Base-by-base conservation (phyloP, 2,797 vertebrate species). In the Pseudomugil tenellus region DNA sequence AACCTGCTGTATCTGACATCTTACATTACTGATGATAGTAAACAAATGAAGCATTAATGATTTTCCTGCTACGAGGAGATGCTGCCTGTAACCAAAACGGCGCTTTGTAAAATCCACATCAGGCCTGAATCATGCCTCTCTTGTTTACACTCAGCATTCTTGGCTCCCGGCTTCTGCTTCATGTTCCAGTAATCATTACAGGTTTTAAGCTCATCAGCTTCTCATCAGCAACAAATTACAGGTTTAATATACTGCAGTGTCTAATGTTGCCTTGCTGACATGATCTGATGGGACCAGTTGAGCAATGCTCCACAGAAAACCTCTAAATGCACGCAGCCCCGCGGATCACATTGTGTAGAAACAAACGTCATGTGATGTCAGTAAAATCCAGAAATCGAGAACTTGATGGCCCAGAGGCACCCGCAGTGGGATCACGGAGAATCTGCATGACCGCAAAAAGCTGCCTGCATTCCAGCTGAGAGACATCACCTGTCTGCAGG, bases 211-310 rank as follows among this genome's bases (percentile, higher is more conserved):
- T 76, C 78, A 87, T 85, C 61, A 77, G 60, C 58, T 84, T 75
- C 77, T 81, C 75, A 83, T 79, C 77, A 87, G 71, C 70, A 80
- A 71, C 60, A 85, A 85, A 87, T 84, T 81, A 77, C 46, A 84
- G 83, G 84, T 85, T 87, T 79, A 74, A 84, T 71, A 65, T 51
- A 53, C 72, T 39, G 35, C 9, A 37, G 79, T 64, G 69, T 77
- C 58, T 83, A 54, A 76, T 67, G 77, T 61, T 78, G 66, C 64
- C 56, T 34, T 56, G 64, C 71, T 70, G 76, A 75, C 73, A 67
- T 17, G 14, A 69, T 56, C 51, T 19, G 13, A 70, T 26, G 34
- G 35, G 64, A 55, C 66, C 72, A 63, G 67, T 72, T 53, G 65
- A 54, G 31, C 67, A 69, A 80, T 59, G 58, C 56, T 64, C 29